phyloP scores from a whole-genome alignment of 1,140 invertebrate species.

The Hyphantria cunea region DNA sequence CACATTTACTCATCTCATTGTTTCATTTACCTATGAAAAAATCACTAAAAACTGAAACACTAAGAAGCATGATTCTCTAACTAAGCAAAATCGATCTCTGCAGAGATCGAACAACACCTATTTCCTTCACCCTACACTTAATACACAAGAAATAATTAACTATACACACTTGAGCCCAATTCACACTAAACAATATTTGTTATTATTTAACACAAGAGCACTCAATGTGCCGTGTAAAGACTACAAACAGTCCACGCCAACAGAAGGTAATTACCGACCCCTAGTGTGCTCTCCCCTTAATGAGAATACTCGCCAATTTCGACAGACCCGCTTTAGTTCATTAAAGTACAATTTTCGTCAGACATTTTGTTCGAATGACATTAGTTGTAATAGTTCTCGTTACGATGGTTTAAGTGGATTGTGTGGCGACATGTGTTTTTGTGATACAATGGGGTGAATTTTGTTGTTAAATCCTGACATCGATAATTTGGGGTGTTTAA shows the following conservation, averaged over 20 bases:
- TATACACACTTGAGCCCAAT: slow-evolving; percentile 54
- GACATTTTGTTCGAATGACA: not conserved
- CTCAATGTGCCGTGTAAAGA: slow-evolving; percentile 50
- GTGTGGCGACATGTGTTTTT: not conserved
- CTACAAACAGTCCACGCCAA: slow-evolving; percentile 63
- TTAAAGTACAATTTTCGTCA: not conserved
- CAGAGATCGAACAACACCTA: too few relatives aligned
- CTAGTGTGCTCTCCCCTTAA: slow-evolving; percentile 58
- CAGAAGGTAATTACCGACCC: slow-evolving; percentile 71
- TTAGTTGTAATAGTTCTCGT: slow-evolving; percentile 32
- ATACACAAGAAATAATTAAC: slow-evolving; percentile 56
- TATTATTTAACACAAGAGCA: slow-evolving; percentile 64
- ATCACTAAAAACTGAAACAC: too few relatives aligned
- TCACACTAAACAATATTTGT: slow-evolving; percentile 69
- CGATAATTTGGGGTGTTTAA: slow-evolving; percentile 13
- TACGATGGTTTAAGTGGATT: slow-evolving; percentile 39
- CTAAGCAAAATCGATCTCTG: too few relatives aligned
- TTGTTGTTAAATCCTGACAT: slow-evolving; percentile 28
- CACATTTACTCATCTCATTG: too few relatives aligned
- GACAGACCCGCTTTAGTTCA: slow-evolving; percentile 38
- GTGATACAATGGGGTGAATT: slow-evolving; percentile 35
- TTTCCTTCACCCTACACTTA: slow-evolving; percentile 31
- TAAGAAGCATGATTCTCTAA: too few relatives aligned
- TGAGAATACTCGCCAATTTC: slow-evolving; percentile 43
- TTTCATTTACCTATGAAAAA: too few relatives aligned